phyloP scores from a whole-genome alignment of 92 coral and sea anemone species.

The Porites divaricata region DNA sequence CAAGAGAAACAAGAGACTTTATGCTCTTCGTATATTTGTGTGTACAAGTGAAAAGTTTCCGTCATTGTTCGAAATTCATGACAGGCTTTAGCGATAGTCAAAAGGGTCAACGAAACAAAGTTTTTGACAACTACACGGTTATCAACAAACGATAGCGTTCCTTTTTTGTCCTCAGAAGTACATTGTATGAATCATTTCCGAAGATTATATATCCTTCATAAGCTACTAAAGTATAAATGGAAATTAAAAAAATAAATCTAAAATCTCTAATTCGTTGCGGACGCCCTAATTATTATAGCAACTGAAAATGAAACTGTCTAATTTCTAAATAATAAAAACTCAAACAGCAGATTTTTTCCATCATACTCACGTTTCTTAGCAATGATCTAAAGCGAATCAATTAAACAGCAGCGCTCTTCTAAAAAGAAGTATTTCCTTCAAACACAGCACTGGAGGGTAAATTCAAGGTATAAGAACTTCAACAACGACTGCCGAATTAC shows the following conservation, averaged over 20 bases:
- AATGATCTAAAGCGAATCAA: conserved; percentile 7
- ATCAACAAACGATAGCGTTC: too few relatives aligned
- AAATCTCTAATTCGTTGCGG: neutral
- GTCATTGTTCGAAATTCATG: too few relatives aligned
- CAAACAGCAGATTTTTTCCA: neutral
- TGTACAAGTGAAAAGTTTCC: too few relatives aligned
- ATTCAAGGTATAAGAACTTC: neutral
- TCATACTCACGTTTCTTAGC: neutral
- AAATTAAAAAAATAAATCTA: neutral
- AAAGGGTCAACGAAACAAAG: too few relatives aligned
- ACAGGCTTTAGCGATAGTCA: too few relatives aligned
- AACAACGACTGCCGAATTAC: neutral
- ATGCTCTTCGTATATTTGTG: too few relatives aligned
- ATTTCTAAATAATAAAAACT: neutral
- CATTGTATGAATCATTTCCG: too few relatives aligned
- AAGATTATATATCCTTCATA: too few relatives aligned
- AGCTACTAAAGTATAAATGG: neutral
- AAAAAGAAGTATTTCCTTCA: neutral
- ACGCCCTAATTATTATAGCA: neutral
- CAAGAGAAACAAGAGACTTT: too few relatives aligned
- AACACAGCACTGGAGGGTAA: neutral
- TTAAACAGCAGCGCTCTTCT: neutral
- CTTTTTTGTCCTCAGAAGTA: too few relatives aligned
- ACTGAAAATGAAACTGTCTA: neutral
- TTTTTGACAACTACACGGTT: too few relatives aligned